Conservation (phyloP, 2,888 invertebrate genomes). For the Drosophila longiperda region DNA sequence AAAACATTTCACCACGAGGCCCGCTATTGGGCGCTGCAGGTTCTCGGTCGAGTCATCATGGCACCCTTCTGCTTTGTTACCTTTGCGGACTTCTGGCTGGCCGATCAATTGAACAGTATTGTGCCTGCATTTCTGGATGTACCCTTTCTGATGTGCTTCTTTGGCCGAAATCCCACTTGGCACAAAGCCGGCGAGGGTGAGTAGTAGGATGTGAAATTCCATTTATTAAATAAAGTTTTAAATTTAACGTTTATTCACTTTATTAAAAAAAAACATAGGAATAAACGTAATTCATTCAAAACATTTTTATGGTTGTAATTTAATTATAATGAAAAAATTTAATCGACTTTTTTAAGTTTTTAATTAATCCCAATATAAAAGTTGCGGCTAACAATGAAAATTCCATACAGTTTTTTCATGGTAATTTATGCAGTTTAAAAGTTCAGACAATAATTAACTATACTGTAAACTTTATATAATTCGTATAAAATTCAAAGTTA, state of each 20-base stretch:
- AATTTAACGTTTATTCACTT: too few species aligned
- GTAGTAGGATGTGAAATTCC: slow-evolving; percentile 9
- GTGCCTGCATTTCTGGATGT: slow-evolving; percentile 91
- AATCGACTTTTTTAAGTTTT: too few species aligned
- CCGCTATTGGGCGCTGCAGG: slow-evolving; percentile 89
- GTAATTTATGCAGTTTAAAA: slow-evolving; percentile 16
- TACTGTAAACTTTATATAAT: background rate
- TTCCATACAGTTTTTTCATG: background rate
- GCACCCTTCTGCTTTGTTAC: slow-evolving; percentile 92
- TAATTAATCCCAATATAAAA: background rate
- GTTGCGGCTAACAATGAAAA: background rate
- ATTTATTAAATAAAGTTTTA: background rate
- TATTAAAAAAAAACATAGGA: too few species aligned
- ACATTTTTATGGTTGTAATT: too few species aligned
- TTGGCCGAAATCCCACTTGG: slow-evolving; percentile 88
- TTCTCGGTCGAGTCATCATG: slow-evolving; percentile 87
- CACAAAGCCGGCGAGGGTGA: slow-evolving; percentile 84
- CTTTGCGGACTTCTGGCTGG: slow-evolving; percentile 95
- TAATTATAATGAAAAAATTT: too few species aligned
- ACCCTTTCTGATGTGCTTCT: slow-evolving; percentile 92
- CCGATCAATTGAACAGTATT: slow-evolving; percentile 93
- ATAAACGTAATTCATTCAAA: too few species aligned
- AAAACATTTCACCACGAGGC: slow-evolving; percentile 91
- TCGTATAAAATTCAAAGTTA: background rate
- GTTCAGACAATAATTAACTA: background rate